Evolutionary conservation across 2,888 invertebrate species (phyloP), one percentile per base, ranked within the genome.

Genomic region (Scaeva pyrastri): DNA sequence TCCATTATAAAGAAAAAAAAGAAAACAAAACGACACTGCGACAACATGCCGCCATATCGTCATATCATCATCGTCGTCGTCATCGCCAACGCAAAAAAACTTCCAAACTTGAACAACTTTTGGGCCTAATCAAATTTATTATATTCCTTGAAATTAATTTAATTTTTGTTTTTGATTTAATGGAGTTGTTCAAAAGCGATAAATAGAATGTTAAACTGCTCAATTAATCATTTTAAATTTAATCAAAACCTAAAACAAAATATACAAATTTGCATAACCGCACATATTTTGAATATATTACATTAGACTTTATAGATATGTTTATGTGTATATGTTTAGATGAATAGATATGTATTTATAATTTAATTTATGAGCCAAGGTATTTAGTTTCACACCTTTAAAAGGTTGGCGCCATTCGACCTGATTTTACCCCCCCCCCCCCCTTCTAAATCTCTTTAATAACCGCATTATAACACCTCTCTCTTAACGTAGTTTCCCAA

Each of bases 401-500:
- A 52, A 12, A 73, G 77, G 77, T 73, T 77, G 82, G 82, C 82
- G 82, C 82, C 82, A 62, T 43, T 68, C 36, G 73, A 77, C 72
- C 60, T 68, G 45, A 77, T 73, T 36, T 72, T 68, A 82, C 68
- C 77, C 68, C 36, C 66, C 39, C 58, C 68, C 77, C 68, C 36
- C 66, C 39, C 58, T n/a, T n/a, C n/a, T n/a, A n/a, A n/a, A 16
- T 39, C 58, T 12, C 11, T 50, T 16, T 16, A 16, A n/a, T 45
- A 21, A 6, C 16, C 16, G 31, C 31, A 60, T 16, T 11, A 45
- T 19, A 50, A 41, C 26, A 55, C 64, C 52, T 19, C 21, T 14
- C 6, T 7, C 75, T 12, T 8, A 23, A 50, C 19, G 68, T 41
- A 48, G 58, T 76, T 76, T 76, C 26, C 52, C 2, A 50, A 75